Evolutionary conservation across 2,797 vertebrate species (phyloP), one percentile per base, ranked within the genome.

Genomic region (Halcyon smyrnensis): DNA sequence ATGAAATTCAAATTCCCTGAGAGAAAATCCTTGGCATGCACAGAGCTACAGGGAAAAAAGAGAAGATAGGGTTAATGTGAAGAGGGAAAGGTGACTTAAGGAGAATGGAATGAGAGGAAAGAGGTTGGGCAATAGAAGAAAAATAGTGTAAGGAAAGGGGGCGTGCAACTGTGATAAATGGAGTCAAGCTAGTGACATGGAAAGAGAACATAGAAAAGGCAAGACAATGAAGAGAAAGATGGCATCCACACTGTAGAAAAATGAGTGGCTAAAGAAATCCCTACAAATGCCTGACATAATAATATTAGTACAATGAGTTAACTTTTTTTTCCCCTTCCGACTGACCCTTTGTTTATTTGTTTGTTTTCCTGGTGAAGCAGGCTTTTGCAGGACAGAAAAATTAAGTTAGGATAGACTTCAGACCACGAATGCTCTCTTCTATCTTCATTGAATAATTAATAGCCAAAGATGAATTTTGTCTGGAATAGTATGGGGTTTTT

Each of bases 51-150:
- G 37, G 19, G 71, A 27, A 77, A 81, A 81, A 82, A 70, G 64
- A 85, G 76, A 91, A 87, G 53, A 92, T 24, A 78, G 94, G 76
- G 96, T 95, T 94, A 96, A 94, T 75, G 24, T 69, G 79, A 67
- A 54, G 54, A 90, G 30, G 17, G 60, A 95, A 90, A 87, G 53
- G 57, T 96, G 91, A 95, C 28, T 95, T 89, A 89, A 94, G 54
- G 87, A 75, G 90, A 96, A 91, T 91, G 95, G 95, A 96, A 94
- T 95, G 93, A 96, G 37, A 75, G 69, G 63, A 73, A 94, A 93
- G 63, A 91, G 67, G 39, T 89, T 87, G 64, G 60, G 82, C 90
- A 90, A 68, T 3, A 59, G 81, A 92, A 89, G 84, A 90, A 79
- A 90, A 88, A 73, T 56, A 67, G 24, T 41, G 25, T 50, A 82